These are phyloP conservation scores for Brassicogethes aeneus DNA, from an alignment of 2,888 invertebrate genomes.

Conservation along the genomic window DNA sequence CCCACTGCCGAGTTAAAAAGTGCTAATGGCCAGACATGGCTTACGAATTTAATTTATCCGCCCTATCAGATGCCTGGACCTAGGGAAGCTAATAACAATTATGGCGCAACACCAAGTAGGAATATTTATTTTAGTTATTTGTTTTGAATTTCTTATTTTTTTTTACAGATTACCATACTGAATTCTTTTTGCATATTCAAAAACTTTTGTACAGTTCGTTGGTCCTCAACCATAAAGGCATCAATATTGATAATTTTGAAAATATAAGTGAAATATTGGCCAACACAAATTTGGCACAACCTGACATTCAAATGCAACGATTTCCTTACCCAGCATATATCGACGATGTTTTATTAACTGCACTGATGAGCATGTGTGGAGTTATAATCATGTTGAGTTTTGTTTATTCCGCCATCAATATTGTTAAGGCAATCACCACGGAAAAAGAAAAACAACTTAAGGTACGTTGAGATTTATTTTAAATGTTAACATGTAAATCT, in stretches of 20 bases:
- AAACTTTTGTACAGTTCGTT: neutral
- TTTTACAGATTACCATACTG: slow-evolving; percentile 22
- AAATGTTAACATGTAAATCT: neutral
- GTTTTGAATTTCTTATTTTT: neutral
- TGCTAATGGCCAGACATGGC: slow-evolving; percentile 42
- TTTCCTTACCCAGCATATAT: slow-evolving; percentile 62
- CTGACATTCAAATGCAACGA: slow-evolving; percentile 43
- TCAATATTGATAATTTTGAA: neutral
- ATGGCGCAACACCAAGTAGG: slow-evolving; percentile 18
- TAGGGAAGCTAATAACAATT: slow-evolving; percentile 11
- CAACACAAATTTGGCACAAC: slow-evolving; percentile 1
- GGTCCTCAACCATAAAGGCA: neutral
- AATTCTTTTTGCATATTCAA: neutral
- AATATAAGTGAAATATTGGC: neutral
- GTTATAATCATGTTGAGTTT: slow-evolving; percentile 65
- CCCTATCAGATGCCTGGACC: slow-evolving; percentile 24
- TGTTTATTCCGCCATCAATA: slow-evolving; percentile 55
- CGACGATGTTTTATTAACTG: slow-evolving; percentile 52
- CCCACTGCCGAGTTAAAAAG: slow-evolving; percentile 5
- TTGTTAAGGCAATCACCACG: slow-evolving; percentile 53
- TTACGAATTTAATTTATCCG: slow-evolving; percentile 50
- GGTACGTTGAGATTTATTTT: slow-evolving; percentile 33
- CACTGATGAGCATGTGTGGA: slow-evolving; percentile 55
- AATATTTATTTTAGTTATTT: slow-evolving; percentile 1
- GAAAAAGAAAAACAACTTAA: slow-evolving; percentile 57